Evolutionary conservation across 2,797 vertebrate genomes (phyloP).

Genomic region (Bryconaethiops microstoma): DNA sequence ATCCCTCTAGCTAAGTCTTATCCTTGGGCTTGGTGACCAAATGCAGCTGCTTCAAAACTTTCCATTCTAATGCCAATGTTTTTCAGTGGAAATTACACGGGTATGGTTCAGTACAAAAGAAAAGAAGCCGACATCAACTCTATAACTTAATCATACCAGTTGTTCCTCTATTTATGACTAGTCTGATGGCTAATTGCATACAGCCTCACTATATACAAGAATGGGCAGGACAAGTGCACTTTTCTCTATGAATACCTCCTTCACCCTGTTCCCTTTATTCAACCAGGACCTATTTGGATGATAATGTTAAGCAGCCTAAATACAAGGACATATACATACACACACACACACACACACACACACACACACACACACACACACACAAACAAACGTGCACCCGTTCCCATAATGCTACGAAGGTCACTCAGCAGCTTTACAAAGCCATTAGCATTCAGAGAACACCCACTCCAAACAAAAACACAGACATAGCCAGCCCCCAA

Average conservation of each 20-base stretch:
- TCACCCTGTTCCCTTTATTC: constrained; percentile 17
- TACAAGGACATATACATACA: constrained; percentile 6
- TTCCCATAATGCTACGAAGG: neutral
- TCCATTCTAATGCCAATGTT: too few relatives aligned
- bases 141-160: neutral
- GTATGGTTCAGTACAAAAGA: neutral
- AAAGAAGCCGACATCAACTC: neutral
- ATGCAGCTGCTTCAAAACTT: too few relatives aligned
- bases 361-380: too few relatives aligned
- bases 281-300: constrained; percentile 9
- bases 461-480: neutral
- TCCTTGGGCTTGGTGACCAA: too few relatives aligned
- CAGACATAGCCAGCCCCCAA: neutral
- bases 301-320: neutral
- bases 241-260: neutral
- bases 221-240: neutral
- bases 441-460: constrained; percentile 32
- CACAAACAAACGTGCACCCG: neutral
- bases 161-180: neutral
- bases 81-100: neutral
- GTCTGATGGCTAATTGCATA: neutral
- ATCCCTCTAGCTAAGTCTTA: too few relatives aligned
- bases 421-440: constrained; percentile 34
- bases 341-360: too few relatives aligned
- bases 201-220: neutral